Evolutionary conservation across 2,113 vertebrate genomes (phyloP).

Genomic region (Halichoeres trimaculatus): DNA sequence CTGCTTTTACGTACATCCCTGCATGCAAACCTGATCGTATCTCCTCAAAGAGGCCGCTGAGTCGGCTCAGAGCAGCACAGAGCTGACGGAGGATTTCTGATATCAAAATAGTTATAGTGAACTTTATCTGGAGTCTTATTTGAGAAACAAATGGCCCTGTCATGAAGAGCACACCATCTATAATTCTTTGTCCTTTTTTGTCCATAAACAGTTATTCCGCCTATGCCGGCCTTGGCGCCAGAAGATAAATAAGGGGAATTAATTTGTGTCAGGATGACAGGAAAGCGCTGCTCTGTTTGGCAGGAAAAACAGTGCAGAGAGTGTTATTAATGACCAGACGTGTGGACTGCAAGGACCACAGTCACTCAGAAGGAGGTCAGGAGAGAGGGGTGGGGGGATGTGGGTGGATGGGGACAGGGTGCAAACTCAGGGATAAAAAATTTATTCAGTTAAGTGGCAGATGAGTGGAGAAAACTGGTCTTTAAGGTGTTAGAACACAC

Average conservation of each 20-base stretch:
- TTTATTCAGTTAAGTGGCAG: conserved; percentile 56
- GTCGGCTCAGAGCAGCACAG: conserved; percentile 20
- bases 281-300: conserved; percentile 75
- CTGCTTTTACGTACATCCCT: background rate
- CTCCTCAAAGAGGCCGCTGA: conserved; percentile 5
- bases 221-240: conserved; percentile 73
- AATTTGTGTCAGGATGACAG: conserved; percentile 81
- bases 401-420: conserved; percentile 22
- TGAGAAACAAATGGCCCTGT: conserved; percentile 77
- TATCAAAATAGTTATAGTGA: conserved; percentile 71
- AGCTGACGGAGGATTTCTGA: conserved; percentile 57
- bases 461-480: conserved; percentile 47
- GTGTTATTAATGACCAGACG: conserved; percentile 75
- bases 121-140: conserved; percentile 70
- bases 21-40: conserved; percentile 31
- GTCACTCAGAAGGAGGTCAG: conserved; percentile 75
- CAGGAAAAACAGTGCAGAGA: conserved; percentile 74
- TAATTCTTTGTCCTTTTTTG: conserved; percentile 74
- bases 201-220: conserved; percentile 78
- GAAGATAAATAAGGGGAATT: conserved; percentile 83
- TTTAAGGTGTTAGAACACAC: conserved; percentile 26
- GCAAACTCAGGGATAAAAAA: conserved; percentile 46
- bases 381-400: conserved; percentile 42
- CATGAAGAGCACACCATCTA: conserved; percentile 68
- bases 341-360: conserved; percentile 75